Evolutionary conservation across 1,140 invertebrate genomes (phyloP).

Genomic region (Epicauta chinensis): DNA sequence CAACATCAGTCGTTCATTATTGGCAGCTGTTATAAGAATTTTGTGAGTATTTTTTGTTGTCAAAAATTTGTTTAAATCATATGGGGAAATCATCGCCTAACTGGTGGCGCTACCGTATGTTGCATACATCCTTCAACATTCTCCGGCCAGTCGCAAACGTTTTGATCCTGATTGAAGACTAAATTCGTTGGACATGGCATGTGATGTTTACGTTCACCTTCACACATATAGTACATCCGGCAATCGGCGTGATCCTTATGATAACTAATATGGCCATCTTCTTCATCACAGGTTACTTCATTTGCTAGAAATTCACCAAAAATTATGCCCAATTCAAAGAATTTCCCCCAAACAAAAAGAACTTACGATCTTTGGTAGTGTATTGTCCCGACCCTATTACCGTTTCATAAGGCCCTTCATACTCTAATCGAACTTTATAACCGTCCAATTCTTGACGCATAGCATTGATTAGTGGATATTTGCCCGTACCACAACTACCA

Average conservation of each 20-base stretch:
- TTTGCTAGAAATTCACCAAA: constrained; percentile 71
- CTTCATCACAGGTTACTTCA: constrained; percentile 84
- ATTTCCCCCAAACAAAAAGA: not conserved
- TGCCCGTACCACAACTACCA: constrained; percentile 81
- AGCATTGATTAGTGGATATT: constrained; percentile 83
- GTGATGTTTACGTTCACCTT: constrained; percentile 90
- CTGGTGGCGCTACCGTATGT: constrained; percentile 70
- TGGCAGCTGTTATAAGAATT: no score
- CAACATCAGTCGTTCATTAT: not conserved
- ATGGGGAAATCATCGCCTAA: constrained; percentile 32
- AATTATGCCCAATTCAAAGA: not conserved
- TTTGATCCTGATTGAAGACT: constrained; percentile 89
- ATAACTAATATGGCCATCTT: constrained; percentile 90
- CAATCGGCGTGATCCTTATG: constrained; percentile 87
- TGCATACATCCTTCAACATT: constrained; percentile 84
- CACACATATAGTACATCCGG: constrained; percentile 93
- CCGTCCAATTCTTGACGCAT: constrained; percentile 79
- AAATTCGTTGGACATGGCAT: constrained; percentile 95
- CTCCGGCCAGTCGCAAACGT: constrained; percentile 94
- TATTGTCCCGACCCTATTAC: constrained; percentile 64
- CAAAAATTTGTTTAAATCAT: not conserved
- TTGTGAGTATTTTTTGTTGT: no score
- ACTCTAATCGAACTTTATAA: constrained; percentile 80
- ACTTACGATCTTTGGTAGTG: constrained; percentile 83
- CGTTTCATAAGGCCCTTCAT: constrained; percentile 79